Evolutionary conservation across 2,113 vertebrate genomes (phyloP).

Genomic region (Cichladusa arquata): DNA sequence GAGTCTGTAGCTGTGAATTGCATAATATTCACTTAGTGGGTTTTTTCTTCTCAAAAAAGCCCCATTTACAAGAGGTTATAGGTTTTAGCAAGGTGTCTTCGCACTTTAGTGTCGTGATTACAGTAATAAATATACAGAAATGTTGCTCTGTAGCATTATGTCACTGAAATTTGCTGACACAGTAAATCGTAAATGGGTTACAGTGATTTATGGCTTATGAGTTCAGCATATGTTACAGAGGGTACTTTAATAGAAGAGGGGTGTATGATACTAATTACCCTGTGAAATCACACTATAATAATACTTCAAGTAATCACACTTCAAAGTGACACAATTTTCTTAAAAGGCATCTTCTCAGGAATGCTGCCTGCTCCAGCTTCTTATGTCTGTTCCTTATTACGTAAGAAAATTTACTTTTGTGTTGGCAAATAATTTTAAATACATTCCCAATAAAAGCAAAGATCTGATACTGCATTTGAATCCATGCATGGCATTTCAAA

Average conservation of each 20-base stretch:
- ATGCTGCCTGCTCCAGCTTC: not conserved
- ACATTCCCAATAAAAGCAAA: not conserved
- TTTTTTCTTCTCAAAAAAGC: not conserved
- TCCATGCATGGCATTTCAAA: not conserved
- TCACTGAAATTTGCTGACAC: constrained; percentile 57
- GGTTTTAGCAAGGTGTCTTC: constrained; percentile 52
- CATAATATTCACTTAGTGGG: not conserved
- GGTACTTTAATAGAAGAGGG: constrained; percentile 22
- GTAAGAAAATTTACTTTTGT: not conserved
- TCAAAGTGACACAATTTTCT: constrained; percentile 39
- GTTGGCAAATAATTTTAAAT: not conserved
- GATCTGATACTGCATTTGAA: not conserved
- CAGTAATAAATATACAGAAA: constrained; percentile 53
- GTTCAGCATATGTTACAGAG: constrained; percentile 56
- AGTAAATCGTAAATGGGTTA: constrained; percentile 33
- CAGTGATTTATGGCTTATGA: constrained; percentile 51
- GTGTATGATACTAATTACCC: constrained; percentile 47
- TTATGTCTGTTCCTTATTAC: not conserved
- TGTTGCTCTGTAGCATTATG: constrained; percentile 47
- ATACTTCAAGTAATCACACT: constrained; percentile 42
- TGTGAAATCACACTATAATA: constrained; percentile 35
- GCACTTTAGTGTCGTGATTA: constrained; percentile 2
- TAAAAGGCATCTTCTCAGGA: not conserved
- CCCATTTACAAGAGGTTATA: constrained; percentile 34
- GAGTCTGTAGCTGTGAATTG: constrained; percentile 25